Percentiles rank a stretch among this genome's conserved stretches.
phyloP scores from a whole-genome alignment of 2,888 invertebrate species.

The Acanthosepion pharaonis region DNA sequence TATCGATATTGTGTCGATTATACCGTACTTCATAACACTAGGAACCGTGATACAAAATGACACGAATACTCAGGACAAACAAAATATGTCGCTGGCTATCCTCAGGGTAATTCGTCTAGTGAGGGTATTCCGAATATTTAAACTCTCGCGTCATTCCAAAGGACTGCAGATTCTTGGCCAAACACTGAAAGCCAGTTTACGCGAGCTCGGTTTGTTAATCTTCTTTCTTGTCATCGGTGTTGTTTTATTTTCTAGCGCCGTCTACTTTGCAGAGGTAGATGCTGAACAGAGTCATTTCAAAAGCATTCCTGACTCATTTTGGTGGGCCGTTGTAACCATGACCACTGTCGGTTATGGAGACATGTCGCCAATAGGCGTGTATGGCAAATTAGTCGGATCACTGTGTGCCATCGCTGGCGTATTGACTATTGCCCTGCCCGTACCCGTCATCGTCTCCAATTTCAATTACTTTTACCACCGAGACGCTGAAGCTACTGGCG shows the following conservation, averaged over 20 bases:
- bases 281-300: slow-evolving; percentile 92
- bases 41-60: slow-evolving; percentile 48
- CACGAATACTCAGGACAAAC: slow-evolving; percentile 59
- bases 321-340: slow-evolving; percentile 95
- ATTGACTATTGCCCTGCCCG: slow-evolving; percentile 98
- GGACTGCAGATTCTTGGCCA: slow-evolving; percentile 99
- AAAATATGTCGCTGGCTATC: slow-evolving; percentile 85
- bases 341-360: slow-evolving; percentile 99
- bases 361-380: slow-evolving; percentile 98
- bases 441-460: slow-evolving; percentile 99
- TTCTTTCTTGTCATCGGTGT: slow-evolving; percentile 99
- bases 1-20: slow-evolving; percentile 72
- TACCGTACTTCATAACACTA: slow-evolving; percentile 72
- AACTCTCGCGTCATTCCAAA: slow-evolving; percentile 99
- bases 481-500: slow-evolving; percentile 95
- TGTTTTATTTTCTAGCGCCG: slow-evolving; percentile 94
- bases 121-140: slow-evolving; percentile 99
- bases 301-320: slow-evolving; percentile 95
- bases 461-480: slow-evolving; percentile 99
- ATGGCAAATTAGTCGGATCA: slow-evolving; percentile 93
- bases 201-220: slow-evolving; percentile 98
- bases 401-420: slow-evolving; percentile 99
- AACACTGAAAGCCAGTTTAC: slow-evolving; percentile 98
- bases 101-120: slow-evolving; percentile 98
- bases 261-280: slow-evolving; percentile 96